phyloP scores from a whole-genome alignment of 2,888 invertebrate genomes.

The Rugalucina vietnamica region DNA sequence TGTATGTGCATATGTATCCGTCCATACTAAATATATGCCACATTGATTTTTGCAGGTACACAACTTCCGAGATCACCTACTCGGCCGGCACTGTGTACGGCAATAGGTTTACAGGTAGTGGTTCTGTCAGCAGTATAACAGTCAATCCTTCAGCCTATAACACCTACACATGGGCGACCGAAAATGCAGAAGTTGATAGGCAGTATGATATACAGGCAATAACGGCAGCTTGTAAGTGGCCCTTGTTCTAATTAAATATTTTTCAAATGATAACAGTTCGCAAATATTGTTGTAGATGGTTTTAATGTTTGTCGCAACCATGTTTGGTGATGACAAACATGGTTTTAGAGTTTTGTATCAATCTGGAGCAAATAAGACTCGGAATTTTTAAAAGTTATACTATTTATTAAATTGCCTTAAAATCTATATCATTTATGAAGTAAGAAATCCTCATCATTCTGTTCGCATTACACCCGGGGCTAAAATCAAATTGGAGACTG shows the following conservation, averaged over 20 bases:
- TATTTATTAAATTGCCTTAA: too few relatives aligned
- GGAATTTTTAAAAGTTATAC: too few relatives aligned
- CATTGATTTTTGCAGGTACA: neutral
- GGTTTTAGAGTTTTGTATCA: too few relatives aligned
- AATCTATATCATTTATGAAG: too few relatives aligned
- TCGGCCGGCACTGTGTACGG: neutral
- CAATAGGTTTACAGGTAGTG: neutral
- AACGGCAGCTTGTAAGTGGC: constrained; percentile 35
- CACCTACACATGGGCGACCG: constrained; percentile 36
- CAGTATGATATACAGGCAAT: constrained; percentile 35
- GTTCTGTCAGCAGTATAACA: neutral
- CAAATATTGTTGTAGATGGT: neutral
- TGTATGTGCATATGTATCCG: too few relatives aligned
- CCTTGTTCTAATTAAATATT: neutral
- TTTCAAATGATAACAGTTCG: neutral
- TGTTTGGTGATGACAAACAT: too few relatives aligned
- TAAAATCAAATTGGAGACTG: too few relatives aligned
- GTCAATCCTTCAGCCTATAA: neutral
- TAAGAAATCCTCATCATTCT: too few relatives aligned
- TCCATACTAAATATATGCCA: too few relatives aligned
- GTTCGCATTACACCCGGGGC: too few relatives aligned
- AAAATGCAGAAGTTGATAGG: neutral
- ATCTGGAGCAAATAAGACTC: too few relatives aligned
- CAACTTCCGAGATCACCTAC: neutral
- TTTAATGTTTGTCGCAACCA: too few relatives aligned